Percentiles rank a stretch among this genome's conserved stretches.
These are phyloP conservation scores for Megalopta genalis DNA, from an alignment of 1,140 invertebrate species.

Conservation along the genomic window DNA sequence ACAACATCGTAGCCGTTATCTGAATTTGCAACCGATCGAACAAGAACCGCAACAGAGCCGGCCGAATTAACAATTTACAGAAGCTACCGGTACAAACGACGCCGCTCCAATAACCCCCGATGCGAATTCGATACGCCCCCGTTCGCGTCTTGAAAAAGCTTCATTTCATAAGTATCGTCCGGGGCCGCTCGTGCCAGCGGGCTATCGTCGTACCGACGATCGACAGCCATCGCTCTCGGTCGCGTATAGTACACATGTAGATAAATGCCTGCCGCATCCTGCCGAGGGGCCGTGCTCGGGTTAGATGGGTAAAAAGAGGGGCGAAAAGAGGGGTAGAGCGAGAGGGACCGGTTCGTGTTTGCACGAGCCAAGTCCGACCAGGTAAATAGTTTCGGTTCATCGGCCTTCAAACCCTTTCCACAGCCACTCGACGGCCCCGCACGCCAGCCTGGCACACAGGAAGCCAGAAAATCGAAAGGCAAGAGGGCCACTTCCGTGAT, in stretches of 20 bases:
- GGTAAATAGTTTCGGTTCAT: conserved; percentile 38
- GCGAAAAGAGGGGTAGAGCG: too few relatives aligned
- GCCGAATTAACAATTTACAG: conserved; percentile 18
- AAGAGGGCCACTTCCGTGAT: conserved; percentile 14
- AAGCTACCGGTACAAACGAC: background rate
- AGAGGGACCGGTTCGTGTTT: conserved; percentile 13
- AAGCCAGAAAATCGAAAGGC: conserved; percentile 25
- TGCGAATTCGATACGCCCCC: background rate
- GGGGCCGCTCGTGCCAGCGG: background rate
- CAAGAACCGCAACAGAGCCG: conserved; percentile 2
- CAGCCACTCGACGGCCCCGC: background rate
- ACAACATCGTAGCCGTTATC: background rate
- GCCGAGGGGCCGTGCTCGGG: too few relatives aligned
- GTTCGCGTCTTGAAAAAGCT: background rate
- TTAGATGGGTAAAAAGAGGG: too few relatives aligned
- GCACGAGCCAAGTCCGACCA: conserved; percentile 34
- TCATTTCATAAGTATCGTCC: conserved; percentile 25
- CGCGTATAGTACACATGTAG: background rate
- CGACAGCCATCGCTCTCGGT: background rate
- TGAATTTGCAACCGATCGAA: conserved; percentile 7
- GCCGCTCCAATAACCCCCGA: background rate
- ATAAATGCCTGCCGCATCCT: background rate
- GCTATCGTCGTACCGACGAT: background rate
- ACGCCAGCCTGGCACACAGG: conserved; percentile 1
- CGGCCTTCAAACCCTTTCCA: conserved; percentile 21